Evolutionary conservation across 2,888 invertebrate genomes (phyloP), one percentile per base, ranked within the genome.

Genomic region (Tachina fera): DNA sequence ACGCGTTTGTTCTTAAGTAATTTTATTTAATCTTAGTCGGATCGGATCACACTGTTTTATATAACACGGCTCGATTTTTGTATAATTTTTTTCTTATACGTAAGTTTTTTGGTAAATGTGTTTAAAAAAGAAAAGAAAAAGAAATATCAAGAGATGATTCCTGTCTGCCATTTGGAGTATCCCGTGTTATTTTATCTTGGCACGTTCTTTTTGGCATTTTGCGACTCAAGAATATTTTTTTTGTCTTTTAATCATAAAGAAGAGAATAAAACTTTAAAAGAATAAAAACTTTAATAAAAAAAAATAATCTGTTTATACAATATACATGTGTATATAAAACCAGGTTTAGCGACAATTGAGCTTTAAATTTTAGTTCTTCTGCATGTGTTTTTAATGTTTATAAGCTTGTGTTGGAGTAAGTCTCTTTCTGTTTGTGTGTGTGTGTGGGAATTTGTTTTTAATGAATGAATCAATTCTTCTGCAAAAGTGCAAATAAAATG

Each of bases 11-110:
- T 70, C 70, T 86, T 79, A 83, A 79, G 83, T 86, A 86, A 86
- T 86, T 86, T 86, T 71, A 83, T 86, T 86, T 86, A 86, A 86
- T 86, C 86, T 86, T 65, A 75, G 86, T 83, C 86, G 83, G 79
- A 83, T 83, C 86, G 83, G 79, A 86, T 86, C 86, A 72, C 71
- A 78, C 39, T 68, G 67, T 79, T 86, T 82, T 86, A 76, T 86
- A 76, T 79, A 86, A 83, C 86, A 86, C 75, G 83, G 65, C 70
- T 67, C 75, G 67, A 79, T 84, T 61, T 70, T 79, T 31, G 6
- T 31, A 1, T 31, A n/a, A 19, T 8, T 16, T 31, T 43, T 60
- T n/a, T 16, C n/a, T 58, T 8, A 3, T 41, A 43, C 43, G 43
- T n/a, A 58, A 31, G 10, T 14, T n/a, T 31, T 68, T 39, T 39